phyloP scores from a whole-genome alignment of 2,113 vertebrate genomes.

The Octodon degus region DNA sequence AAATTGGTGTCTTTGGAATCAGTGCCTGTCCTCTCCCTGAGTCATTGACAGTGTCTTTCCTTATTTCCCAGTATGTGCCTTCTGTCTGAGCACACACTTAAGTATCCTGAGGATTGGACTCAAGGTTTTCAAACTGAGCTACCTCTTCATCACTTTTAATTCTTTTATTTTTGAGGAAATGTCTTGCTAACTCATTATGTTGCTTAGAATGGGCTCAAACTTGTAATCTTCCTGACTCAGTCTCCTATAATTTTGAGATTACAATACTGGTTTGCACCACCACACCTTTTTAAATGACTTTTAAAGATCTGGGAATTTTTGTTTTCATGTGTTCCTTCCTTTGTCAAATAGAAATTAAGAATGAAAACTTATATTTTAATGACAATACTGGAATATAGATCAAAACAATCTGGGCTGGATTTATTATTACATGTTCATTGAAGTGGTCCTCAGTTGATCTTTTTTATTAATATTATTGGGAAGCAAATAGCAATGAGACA shows the following conservation, averaged over 20 bases:
- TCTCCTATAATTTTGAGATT: too few relatives aligned
- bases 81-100: fast-evolving
- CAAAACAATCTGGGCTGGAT: neutral
- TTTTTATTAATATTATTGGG: neutral
- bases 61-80: fast-evolving
- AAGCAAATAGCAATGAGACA: too few relatives aligned
- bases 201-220: too few relatives aligned
- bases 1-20: neutral
- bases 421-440: neutral
- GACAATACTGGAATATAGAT: neutral
- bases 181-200: too few relatives aligned
- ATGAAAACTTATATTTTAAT: neutral
- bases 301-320: neutral
- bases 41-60: fast-evolving
- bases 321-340: neutral
- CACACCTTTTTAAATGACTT: neutral
- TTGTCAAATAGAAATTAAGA: neutral
- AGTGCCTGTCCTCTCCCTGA: neutral
- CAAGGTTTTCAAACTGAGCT: neutral
- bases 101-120: neutral
- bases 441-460: neutral
- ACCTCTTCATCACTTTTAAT: too few relatives aligned
- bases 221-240: too few relatives aligned
- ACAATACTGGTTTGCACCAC: too few relatives aligned
- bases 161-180: too few relatives aligned